These are phyloP conservation scores for Megamerina dolium DNA, from an alignment of 2,888 invertebrate genomes.

Conservation along the genomic window DNA sequence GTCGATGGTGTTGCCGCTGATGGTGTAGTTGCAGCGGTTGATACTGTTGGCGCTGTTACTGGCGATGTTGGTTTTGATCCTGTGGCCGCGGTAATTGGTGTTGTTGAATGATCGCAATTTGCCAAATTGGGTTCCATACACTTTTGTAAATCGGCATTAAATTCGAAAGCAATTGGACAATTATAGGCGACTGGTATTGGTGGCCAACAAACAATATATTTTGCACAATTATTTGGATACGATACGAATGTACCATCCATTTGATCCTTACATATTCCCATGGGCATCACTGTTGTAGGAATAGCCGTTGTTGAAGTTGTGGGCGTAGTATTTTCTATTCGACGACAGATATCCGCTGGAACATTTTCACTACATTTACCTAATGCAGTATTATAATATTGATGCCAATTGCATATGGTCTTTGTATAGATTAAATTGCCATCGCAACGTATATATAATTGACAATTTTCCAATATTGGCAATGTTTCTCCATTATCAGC, in stretches of 20 bases:
- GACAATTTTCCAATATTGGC: conserved; percentile 31
- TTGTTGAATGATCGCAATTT: conserved; percentile 39
- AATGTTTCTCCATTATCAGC: conserved; percentile 20
- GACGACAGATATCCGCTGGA: not conserved
- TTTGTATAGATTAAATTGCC: not conserved
- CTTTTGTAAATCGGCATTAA: conserved; percentile 23
- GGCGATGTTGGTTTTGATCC: not conserved
- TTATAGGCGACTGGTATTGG: conserved; percentile 51
- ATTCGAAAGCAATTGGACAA: conserved; percentile 53
- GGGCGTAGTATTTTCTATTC: not conserved
- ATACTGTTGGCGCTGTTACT: not conserved
- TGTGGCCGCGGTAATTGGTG: conserved; percentile 15
- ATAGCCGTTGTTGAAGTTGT: not conserved
- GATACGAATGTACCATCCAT: conserved; percentile 22
- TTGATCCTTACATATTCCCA: conserved; percentile 23
- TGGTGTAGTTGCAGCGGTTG: no score
- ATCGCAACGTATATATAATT: conserved; percentile 23
- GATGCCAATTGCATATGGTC: conserved; percentile 1
- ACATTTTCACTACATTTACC: conserved; percentile 1
- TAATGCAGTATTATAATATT: conserved; percentile 5
- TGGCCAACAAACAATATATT: conserved; percentile 26
- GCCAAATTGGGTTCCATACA: conserved; percentile 31
- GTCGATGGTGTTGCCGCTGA: not conserved
- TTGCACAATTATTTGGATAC: conserved; percentile 33
- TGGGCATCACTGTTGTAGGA: conserved; percentile 1